phyloP scores from a whole-genome alignment of 2,888 invertebrate species.

The Saturnia japonica region DNA sequence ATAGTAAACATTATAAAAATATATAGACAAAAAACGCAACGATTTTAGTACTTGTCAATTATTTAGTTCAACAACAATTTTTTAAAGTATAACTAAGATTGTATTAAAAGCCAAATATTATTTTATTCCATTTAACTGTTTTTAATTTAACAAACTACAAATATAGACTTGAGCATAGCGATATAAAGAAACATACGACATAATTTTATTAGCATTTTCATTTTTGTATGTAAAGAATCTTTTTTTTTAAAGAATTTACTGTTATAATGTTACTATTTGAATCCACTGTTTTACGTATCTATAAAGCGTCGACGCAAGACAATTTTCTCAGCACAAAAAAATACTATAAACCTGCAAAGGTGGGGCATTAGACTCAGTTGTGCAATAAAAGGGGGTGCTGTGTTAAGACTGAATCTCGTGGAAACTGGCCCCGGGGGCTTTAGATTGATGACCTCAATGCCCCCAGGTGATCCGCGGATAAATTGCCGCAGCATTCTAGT shows the following conservation, averaged over 20 bases:
- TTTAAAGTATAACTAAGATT: too few species aligned
- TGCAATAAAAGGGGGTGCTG: constrained; percentile 51
- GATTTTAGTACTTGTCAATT: too few species aligned
- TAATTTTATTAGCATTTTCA: not conserved
- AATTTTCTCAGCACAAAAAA: constrained; percentile 17
- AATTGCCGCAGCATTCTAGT: constrained; percentile 34
- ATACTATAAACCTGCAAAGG: constrained; percentile 18
- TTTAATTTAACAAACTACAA: too few species aligned
- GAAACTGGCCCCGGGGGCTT: constrained; percentile 63
- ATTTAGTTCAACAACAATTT: too few species aligned
- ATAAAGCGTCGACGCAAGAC: constrained; percentile 10
- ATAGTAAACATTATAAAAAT: too few species aligned
- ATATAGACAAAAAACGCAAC: too few species aligned
- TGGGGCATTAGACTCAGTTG: constrained; percentile 42
- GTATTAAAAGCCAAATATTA: too few species aligned
- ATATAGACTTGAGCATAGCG: not conserved
- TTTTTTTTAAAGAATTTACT: not conserved
- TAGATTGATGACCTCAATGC: constrained; percentile 69
- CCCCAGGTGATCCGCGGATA: constrained; percentile 62
- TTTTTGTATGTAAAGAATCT: not conserved
- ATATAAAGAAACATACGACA: not conserved
- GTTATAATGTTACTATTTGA: not conserved
- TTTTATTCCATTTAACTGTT: too few species aligned
- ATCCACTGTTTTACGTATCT: not conserved
- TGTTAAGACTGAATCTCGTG: constrained; percentile 57